Conservation (phyloP, 30 jellyfish, hydroid and myxozoan genomes). For the Aurelia sp. region DNA sequence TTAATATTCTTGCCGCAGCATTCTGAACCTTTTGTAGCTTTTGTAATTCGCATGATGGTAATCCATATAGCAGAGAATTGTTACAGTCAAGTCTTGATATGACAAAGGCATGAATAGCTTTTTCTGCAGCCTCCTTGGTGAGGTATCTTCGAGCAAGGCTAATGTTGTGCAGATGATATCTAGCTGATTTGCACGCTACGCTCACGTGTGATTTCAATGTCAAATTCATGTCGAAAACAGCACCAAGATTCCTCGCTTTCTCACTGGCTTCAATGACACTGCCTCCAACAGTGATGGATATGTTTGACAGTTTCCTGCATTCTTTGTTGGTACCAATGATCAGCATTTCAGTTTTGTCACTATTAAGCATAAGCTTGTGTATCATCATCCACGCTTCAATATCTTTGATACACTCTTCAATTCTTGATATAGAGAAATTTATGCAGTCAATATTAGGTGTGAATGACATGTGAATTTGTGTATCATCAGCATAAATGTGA, state of each 20-base stretch:
- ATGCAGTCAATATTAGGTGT: conserved; percentile 16
- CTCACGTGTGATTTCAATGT: conserved; percentile 63
- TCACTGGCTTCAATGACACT: conserved; percentile 64
- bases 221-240: conserved; percentile 41
- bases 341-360: conserved; percentile 59
- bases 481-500: conserved; percentile 53
- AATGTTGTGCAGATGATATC: conserved; percentile 67
- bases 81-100: conserved; percentile 3
- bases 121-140: conserved; percentile 59
- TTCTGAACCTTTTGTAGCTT: conserved; percentile 28
- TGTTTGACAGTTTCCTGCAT: conserved; percentile 43
- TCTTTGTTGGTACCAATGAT: conserved; percentile 45
- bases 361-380: conserved; percentile 49
- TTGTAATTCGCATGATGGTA: conserved; percentile 31
- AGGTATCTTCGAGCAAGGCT: conserved; percentile 53
- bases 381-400: conserved; percentile 45
- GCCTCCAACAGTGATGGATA: conserved; percentile 43
- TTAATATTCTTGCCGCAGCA: conserved; percentile 36
- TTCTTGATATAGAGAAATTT: conserved; percentile 11
- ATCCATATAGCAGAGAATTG: conserved; percentile 39
- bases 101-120: conserved; percentile 37
- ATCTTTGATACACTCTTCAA: conserved; percentile 43
- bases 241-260: conserved; percentile 59
- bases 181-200: conserved; percentile 64
- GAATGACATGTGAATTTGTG: conserved; percentile 61